Base-by-base conservation (phyloP, 2,888 invertebrate genomes). In the Trachelus stipa region DNA sequence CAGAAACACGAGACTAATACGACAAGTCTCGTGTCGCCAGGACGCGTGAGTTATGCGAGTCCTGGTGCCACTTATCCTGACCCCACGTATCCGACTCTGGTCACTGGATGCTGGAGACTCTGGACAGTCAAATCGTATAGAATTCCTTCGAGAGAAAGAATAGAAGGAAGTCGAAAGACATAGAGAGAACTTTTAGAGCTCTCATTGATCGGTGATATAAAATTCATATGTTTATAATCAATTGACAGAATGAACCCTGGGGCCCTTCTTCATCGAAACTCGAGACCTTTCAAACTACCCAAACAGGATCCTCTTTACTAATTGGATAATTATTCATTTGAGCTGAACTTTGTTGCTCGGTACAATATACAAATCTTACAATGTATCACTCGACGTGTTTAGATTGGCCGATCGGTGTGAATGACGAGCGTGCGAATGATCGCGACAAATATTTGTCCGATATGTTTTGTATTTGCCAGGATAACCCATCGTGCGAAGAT, bases 1-100 rank as follows among this genome's bases (percentile, higher is more conserved):
- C 82, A 81, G 84, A 83, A 82, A 84, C 83, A 79, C 74, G 83
- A 84, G 77, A 78, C 81, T 78, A 80, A 84, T 82, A 81, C 81
- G 78, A 80, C 80, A 75, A 75, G 74, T 76, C 76, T 79, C 74
- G 77, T 73, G 80, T 82, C 81, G 84, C 76, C 81, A 56, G 76
- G 77, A 37, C 11, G 68, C 74, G 79, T 84, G 81, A 84, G 81
- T 84, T 82, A 84, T 84, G 82, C 78, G 84, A 81, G 82, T 82
- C 80, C 80, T 79, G 81, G 81, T 81, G 82, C 79, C 83, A 82
- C 79, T 78, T 79, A 73, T 34, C 75, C 78, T 31, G 33, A 31
- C 12, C 23, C 23, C 56, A 2, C 56, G 23, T 23, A 56, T 23
- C 15, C 40, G 15, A 40, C 40, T 40, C 56, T 23, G 15, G 56